phyloP scores from a whole-genome alignment of 2,888 invertebrate genomes.

The Zelleria hepariella region DNA sequence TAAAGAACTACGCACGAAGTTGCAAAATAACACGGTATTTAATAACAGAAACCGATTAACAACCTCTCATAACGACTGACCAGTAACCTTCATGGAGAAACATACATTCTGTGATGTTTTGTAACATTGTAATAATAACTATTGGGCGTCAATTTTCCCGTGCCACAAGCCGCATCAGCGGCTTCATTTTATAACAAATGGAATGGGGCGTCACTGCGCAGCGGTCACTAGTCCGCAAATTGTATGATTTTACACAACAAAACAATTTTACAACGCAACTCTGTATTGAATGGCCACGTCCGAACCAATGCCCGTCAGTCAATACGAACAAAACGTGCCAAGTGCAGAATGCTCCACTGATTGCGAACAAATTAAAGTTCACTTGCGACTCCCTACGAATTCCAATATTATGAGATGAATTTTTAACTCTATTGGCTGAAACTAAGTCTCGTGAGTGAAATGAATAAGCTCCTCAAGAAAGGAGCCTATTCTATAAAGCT shows the following conservation, averaged over 20 bases:
- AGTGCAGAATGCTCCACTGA: conserved; percentile 32
- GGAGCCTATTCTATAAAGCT: conserved; percentile 8
- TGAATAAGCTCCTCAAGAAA: neutral
- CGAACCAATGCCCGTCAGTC: conserved; percentile 46
- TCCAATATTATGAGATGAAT: too few species aligned
- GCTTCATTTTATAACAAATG: conserved; percentile 1
- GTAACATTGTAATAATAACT: neutral
- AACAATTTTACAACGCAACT: conserved; percentile 42
- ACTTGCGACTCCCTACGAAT: neutral
- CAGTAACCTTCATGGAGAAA: too few species aligned
- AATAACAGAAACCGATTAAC: too few species aligned
- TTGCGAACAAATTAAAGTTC: conserved; percentile 37
- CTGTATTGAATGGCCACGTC: conserved; percentile 49
- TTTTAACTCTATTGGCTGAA: neutral
- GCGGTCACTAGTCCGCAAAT: conserved; percentile 48
- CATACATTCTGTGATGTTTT: too few species aligned
- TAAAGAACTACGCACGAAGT: neutral
- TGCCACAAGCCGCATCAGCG: neutral
- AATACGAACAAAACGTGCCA: conserved; percentile 63
- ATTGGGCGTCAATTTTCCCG: neutral
- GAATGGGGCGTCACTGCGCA: conserved; percentile 4
- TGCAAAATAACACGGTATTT: neutral
- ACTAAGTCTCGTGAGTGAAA: neutral
- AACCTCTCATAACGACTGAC: too few species aligned
- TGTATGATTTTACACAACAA: conserved; percentile 57